Base-by-base conservation (phyloP, 2,113 vertebrate species). In the Pterophyllum scalare region DNA sequence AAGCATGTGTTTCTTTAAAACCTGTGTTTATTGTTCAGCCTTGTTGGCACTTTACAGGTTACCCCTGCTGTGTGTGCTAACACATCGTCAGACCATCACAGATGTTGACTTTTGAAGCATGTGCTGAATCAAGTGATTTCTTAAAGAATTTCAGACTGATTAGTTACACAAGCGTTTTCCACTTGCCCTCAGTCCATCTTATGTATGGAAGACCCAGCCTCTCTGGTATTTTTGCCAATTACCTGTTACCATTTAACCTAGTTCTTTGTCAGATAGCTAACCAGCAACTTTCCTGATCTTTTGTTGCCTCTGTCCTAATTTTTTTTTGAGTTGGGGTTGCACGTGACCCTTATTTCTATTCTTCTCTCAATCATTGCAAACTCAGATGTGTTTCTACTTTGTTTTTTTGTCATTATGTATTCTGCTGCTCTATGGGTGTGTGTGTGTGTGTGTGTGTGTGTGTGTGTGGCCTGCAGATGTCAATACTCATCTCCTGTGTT, bases 401-500 rank as follows among this genome's bases (percentile, higher is more conserved):
- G 9, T 38, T 38, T 9, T 40, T 72, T 59, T 72, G 28, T 72
- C 59, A 60, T 80, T 75, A 49, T 62, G 62, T 43, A 75, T 75
- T 79, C 59, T 49, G 74, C 24, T 54, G 52, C 35, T 72, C 35
- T 26, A 2, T 56, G 77, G 26, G 85, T 83, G 26, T 58, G 75
- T 81, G 61, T 65, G 79, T 77, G 61, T 46, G 46, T 49, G 5
- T 49, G 46, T 49, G 46, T 49, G 15, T 49, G 65, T 72, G 67
- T 33, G 26, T 43, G 19, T 31, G 3, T 72, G 84, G 54, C 75
- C 74, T 40, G 82, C 90, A 90, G 81, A 92, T 90, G 92, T 94
- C 92, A 15, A 94, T 94, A 89, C 87, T 93, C 91, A 90, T 94
- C 91, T 88, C 64, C 85, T 46, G 79, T 56, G 83, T 84, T 80